Evolutionary conservation across 2,888 invertebrate species (phyloP).

Genomic region (Protodeltote pygarga): DNA sequence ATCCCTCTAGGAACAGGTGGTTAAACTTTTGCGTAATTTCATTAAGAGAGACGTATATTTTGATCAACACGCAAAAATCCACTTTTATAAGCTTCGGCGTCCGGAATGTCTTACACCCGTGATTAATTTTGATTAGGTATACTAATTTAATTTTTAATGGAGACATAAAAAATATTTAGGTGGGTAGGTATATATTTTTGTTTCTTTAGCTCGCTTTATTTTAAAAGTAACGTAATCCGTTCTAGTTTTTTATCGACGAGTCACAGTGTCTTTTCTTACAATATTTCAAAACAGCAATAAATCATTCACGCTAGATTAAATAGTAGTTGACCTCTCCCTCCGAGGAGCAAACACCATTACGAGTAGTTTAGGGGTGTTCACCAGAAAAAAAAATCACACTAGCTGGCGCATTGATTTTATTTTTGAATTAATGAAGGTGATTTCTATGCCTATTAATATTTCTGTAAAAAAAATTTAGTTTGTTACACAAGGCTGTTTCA

Average conservation of each 20-base stretch:
- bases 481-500: not conserved
- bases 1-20: conserved; percentile 73
- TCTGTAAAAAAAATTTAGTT: not conserved
- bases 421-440: conserved; percentile 18
- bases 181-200: no score
- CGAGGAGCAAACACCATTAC: conserved; percentile 79
- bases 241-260: conserved; percentile 21
- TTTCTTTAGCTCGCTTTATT: conserved; percentile 18
- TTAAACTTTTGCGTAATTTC: conserved; percentile 78
- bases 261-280: conserved; percentile 36
- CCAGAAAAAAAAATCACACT: conserved; percentile 64
- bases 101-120: conserved; percentile 53
- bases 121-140: conserved; percentile 57
- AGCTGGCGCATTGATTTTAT: conserved; percentile 44
- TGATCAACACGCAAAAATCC: conserved; percentile 66
- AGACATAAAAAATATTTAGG: conserved; percentile 34
- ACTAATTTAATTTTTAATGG: conserved; percentile 46
- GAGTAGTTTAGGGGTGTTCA: conserved; percentile 68
- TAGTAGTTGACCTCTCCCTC: conserved; percentile 84
- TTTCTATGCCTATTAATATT: no score
- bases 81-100: conserved; percentile 58
- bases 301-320: conserved; percentile 85
- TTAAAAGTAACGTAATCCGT: conserved; percentile 9
- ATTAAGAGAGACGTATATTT: conserved; percentile 74
- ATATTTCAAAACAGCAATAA: conserved; percentile 78